Evolutionary conservation across 2,888 invertebrate genomes (phyloP), one percentile per base, ranked within the genome.

Genomic region (Philereme vetulata): DNA sequence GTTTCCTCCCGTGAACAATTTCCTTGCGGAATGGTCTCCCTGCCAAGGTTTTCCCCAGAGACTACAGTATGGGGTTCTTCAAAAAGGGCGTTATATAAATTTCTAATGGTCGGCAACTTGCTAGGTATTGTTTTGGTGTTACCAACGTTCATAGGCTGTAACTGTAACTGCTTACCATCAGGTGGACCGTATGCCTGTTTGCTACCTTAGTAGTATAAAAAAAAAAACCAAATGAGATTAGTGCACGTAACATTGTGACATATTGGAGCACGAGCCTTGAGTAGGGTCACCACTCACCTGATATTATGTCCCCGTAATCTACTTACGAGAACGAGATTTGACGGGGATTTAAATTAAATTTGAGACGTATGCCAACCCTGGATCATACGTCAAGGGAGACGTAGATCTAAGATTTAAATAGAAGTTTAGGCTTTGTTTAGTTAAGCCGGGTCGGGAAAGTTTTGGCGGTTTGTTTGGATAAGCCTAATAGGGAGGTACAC

Each of bases 271-370:
- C 60, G 53, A 51, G 48, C 40, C 47, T 36, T 67, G 71, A 71
- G 60, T 56, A 69, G 71, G 71, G 71, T 69, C 69, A 67, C 63
- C 64, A 7, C 36, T 8, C 8, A 36, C 36, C 8, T 42, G n/a
- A 62, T 66, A 69, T 63, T 60, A 60, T 58, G 65, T 58, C 64
- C 46, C 50, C 32, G 50, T 68, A 67, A 72, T 69, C 68, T 70
- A 63, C 68, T 70, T 67, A 68, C 62, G 53, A 64, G 59, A 63
- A 55, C 57, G 61, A 64, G 62, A 70, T 70, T 70, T 66, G 69
- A 66, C 65, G 54, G 60, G 64, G 64, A 70, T 68, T 69, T 64
- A 64, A 68, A 70, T 70, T 70, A 69, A 67, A 70, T 72, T 68
- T 68, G 61, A 63, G 64, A 64, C 65, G 65, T 66, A 66, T 55